A percentile compares a stretch with the other conserved stretches of the same genome.
Evolutionary conservation across 1,140 invertebrate genomes (phyloP).

Genomic region (Drosophila nebulosa): DNA sequence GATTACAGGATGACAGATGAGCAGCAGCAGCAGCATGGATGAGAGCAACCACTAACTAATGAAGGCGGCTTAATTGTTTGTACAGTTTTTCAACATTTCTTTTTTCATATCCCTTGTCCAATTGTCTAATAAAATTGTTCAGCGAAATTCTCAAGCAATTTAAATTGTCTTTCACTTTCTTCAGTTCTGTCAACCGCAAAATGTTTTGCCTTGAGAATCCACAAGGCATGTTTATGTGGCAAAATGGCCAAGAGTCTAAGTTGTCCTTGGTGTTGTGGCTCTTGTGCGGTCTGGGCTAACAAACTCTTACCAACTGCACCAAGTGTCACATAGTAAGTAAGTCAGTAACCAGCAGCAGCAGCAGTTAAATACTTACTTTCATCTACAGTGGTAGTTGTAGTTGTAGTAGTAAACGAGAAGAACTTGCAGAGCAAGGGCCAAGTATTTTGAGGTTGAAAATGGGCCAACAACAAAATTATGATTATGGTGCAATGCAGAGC

Average conservation of each 20-base stretch:
- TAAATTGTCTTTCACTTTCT: neutral
- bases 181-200: neutral
- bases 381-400: neutral
- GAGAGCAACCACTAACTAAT: neutral
- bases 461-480: slow-evolving; percentile 18
- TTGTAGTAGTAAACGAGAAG: neutral
- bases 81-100: neutral
- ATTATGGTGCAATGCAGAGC: slow-evolving; percentile 21
- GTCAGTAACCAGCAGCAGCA: neutral
- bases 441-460: neutral
- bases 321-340: neutral
- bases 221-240: neutral
- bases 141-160: neutral
- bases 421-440: neutral
- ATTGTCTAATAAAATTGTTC: neutral
- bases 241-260: neutral
- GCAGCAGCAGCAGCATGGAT: slow-evolving; percentile 8
- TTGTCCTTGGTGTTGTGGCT: neutral
- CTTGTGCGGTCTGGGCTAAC: neutral
- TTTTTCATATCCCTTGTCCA: neutral
- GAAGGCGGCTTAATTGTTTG: neutral
- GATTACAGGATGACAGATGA: no score
- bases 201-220: neutral
- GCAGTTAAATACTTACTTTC: slow-evolving; percentile 27
- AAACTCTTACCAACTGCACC: neutral